These are phyloP conservation scores for Bellardia bayeri DNA, from an alignment of 2,888 invertebrate species.

Conservation along the genomic window DNA sequence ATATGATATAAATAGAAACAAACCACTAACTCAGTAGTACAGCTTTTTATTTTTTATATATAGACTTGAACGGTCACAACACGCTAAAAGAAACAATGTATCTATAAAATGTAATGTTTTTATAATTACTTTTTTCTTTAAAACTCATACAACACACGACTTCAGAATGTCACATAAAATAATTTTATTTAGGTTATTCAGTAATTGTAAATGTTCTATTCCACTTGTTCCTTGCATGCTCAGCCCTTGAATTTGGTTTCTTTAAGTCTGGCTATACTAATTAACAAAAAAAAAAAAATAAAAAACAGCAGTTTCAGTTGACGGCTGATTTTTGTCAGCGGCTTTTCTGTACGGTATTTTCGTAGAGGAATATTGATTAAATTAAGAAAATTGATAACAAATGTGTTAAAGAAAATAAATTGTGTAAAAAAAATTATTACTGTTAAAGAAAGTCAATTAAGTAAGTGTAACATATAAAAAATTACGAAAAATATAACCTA, in stretches of 20 bases:
- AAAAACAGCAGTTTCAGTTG: slow-evolving; percentile 13
- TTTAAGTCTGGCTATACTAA: not conserved
- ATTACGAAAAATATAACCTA: slow-evolving; percentile 15
- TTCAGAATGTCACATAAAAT: no score
- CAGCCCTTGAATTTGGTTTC: not conserved
- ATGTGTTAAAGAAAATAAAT: slow-evolving; percentile 29
- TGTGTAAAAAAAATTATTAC: not conserved
- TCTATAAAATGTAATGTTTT: no score
- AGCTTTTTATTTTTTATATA: no score
- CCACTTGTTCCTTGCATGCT: no score
- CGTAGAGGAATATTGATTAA: slow-evolving; percentile 4
- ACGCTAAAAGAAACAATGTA: no score
- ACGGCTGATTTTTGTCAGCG: slow-evolving; percentile 34
- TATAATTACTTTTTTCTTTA: no score
- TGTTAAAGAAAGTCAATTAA: slow-evolving; percentile 40
- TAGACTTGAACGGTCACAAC: no score
- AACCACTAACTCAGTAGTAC: no score
- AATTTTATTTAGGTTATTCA: no score
- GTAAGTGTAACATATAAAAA: slow-evolving; percentile 3
- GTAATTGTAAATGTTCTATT: no score
- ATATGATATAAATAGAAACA: no score
- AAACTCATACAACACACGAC: no score
- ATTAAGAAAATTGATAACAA: slow-evolving; percentile 8
- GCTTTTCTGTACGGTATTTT: slow-evolving; percentile 36
- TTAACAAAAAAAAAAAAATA: not conserved